Percentiles rank a stretch among this genome's conserved stretches.
These are phyloP conservation scores for Thalpophila matura DNA, from an alignment of 2,888 invertebrate genomes.

Conservation along the genomic window DNA sequence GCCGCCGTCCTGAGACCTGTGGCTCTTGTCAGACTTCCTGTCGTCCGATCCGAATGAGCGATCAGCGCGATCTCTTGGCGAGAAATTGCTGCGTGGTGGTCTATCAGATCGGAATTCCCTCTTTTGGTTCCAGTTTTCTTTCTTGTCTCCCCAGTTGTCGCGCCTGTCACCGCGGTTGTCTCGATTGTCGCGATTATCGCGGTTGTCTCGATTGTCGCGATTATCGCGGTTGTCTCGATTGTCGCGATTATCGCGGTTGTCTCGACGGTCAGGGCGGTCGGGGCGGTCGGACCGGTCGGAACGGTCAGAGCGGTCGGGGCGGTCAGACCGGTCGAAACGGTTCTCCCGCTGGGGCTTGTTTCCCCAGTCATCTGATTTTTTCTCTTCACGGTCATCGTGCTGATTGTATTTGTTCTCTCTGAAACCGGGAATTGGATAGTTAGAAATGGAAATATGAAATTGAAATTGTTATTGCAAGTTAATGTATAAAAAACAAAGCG, in stretches of 20 bases:
- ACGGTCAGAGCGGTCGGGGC: constrained; percentile 55
- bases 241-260: constrained; percentile 50
- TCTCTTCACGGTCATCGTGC: constrained; percentile 75
- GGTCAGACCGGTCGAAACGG: constrained; percentile 48
- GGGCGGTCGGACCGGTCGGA: constrained; percentile 36
- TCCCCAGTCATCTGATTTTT: constrained; percentile 72
- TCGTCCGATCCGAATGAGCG: constrained; percentile 77
- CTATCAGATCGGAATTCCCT: constrained; percentile 67
- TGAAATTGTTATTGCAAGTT: constrained; percentile 25
- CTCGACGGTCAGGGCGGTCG: constrained; percentile 57
- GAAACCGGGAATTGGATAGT: constrained; percentile 33
- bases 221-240: constrained; percentile 47
- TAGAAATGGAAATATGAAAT: neutral
- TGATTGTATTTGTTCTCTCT: constrained; percentile 71
- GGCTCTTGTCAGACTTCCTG: constrained; percentile 79
- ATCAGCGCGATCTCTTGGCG: constrained; percentile 81
- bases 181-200: constrained; percentile 48
- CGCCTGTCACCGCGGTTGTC: constrained; percentile 60
- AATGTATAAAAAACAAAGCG: constrained; percentile 45
- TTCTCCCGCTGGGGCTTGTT: constrained; percentile 63
- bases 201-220: constrained; percentile 65
- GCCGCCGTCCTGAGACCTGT: constrained; percentile 74
- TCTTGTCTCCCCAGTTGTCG: constrained; percentile 70
- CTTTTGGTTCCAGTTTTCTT: constrained; percentile 65
- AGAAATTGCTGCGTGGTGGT: constrained; percentile 77